Evolutionary conservation across 2,888 invertebrate species (phyloP), one percentile per base, ranked within the genome.

Genomic region (Serrognathus titanus): DNA sequence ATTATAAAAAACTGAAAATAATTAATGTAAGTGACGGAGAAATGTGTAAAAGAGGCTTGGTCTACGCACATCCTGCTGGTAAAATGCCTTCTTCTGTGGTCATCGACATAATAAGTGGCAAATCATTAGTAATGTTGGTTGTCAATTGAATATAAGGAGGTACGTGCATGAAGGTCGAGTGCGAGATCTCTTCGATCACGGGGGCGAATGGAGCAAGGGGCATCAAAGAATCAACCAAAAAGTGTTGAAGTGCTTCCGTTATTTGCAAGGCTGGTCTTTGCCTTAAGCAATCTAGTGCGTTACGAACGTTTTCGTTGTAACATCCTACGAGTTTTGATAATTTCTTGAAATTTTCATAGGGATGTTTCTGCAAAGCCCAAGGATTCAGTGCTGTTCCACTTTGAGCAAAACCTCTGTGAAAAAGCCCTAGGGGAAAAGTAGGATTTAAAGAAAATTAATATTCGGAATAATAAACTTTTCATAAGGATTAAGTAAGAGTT

Each of bases 51-150:
- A 10, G 41, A 41, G 20, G n/a, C 2, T 41, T 12, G 9, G 41
- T 41, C 9, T 39, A 65, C 70, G 65, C 75, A 87, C 88, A 81
- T 67, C 84, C 83, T 45, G 83, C 85, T 16, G 88, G 87, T 66
- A 85, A 87, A 11, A 88, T 78, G 55, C 90, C 90, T 72, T 90
- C 90, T 54, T 89, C 85, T n/a, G 84, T 82, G 0, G 85, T 83
- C 49, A 87, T 82, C 4, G 85, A 83, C 0, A 83, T 80, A 50
- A 90, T 79, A 81, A 89, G 86, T 0, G 91, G 91, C 5, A 86
- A 70, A 58, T 85, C 82, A 11, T 83, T 79, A 65, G 85, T 83
- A 37, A 81, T 76, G 0, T 87, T 87, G 5, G 79, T 77, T 49
- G 72, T 77, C 1, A 89, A 78, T 0, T 87, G 80, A 40, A 82